Conservation (phyloP, 2,888 invertebrate genomes). For the Quadriops clusia region DNA sequence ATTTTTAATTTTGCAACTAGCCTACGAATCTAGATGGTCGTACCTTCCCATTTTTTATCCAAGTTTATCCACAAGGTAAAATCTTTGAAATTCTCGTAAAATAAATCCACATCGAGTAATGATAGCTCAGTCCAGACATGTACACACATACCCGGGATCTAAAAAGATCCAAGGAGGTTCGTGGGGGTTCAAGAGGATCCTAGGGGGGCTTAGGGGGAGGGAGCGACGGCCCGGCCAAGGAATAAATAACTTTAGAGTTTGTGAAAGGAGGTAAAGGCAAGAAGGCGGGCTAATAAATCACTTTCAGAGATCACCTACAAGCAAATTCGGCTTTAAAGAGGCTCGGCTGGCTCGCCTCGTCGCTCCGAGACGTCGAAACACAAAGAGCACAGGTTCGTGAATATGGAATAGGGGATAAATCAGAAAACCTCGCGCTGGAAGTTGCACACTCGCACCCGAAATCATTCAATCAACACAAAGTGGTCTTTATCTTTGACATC, state of each 20-base stretch:
- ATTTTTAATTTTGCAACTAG: too few relatives aligned
- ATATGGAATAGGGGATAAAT: slow-evolving; percentile 26
- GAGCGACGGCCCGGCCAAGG: too few relatives aligned
- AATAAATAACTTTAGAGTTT: slow-evolving; percentile 22
- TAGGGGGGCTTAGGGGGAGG: not conserved
- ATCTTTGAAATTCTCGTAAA: slow-evolving; percentile 19
- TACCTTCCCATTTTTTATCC: too few relatives aligned
- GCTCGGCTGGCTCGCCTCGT: slow-evolving; percentile 19
- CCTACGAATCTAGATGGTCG: too few relatives aligned
- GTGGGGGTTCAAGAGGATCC: not conserved
- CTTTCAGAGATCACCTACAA: slow-evolving; percentile 28
- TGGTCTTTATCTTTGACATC: slow-evolving; percentile 15
- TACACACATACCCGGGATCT: not conserved
- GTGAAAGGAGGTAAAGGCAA: slow-evolving; percentile 18
- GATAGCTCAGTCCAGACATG: slow-evolving; percentile 6
- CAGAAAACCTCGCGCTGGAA: slow-evolving; percentile 20
- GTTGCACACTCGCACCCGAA: slow-evolving; percentile 16
- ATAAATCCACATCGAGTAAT: slow-evolving; percentile 19
- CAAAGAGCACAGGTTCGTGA: slow-evolving; percentile 22
- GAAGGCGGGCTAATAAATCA: slow-evolving; percentile 27
- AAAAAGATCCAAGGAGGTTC: not conserved
- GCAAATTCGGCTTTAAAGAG: slow-evolving; percentile 28
- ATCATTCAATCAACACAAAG: slow-evolving; percentile 22
- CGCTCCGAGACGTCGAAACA: slow-evolving; percentile 19
- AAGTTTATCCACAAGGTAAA: too few relatives aligned